phyloP scores from a whole-genome alignment of 2,797 vertebrate genomes.

The Eulemur mongoz region DNA sequence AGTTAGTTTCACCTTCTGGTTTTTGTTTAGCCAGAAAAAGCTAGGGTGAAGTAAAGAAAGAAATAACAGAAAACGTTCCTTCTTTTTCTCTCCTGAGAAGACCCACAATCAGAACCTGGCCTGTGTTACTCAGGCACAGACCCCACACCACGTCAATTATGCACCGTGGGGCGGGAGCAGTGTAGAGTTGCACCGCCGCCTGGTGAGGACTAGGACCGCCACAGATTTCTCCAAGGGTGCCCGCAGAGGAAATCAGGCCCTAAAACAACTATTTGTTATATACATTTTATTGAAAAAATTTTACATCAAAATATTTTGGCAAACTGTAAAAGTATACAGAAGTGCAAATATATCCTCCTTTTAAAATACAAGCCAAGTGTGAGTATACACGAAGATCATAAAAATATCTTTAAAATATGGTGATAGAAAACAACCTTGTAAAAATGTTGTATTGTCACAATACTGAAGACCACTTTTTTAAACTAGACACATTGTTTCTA shows the following conservation, averaged over 20 bases:
- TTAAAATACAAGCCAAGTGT: constrained; percentile 88
- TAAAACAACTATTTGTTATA: constrained; percentile 78
- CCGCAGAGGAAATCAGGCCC: not conserved
- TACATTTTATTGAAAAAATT: constrained; percentile 88
- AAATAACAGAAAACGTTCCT: not conserved
- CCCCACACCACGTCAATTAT: constrained; percentile 34
- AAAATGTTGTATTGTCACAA: constrained; percentile 82
- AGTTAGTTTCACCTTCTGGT: constrained; percentile 53
- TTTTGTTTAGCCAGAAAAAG: constrained; percentile 55
- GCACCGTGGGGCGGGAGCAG: not conserved
- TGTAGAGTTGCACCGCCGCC: not conserved
- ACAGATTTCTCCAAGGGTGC: too few species aligned
- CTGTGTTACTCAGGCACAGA: constrained; percentile 10
- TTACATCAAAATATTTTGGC: constrained; percentile 88
- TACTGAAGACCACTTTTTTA: constrained; percentile 78
- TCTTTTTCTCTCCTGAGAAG: constrained; percentile 40
- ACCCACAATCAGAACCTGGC: not conserved
- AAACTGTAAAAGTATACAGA: constrained; percentile 89
- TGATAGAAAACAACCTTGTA: constrained; percentile 86
- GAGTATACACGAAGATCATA: constrained; percentile 88
- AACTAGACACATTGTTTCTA: constrained; percentile 75
- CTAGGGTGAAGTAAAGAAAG: not conserved
- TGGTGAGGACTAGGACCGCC: not conserved
- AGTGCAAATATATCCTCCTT: constrained; percentile 91
- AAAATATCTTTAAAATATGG: constrained; percentile 85